A percentile compares a stretch with the other conserved stretches of the same genome.
phyloP scores from a whole-genome alignment of 37 sponge, comb jelly and placozoan species.

The Beroe ovata region DNA sequence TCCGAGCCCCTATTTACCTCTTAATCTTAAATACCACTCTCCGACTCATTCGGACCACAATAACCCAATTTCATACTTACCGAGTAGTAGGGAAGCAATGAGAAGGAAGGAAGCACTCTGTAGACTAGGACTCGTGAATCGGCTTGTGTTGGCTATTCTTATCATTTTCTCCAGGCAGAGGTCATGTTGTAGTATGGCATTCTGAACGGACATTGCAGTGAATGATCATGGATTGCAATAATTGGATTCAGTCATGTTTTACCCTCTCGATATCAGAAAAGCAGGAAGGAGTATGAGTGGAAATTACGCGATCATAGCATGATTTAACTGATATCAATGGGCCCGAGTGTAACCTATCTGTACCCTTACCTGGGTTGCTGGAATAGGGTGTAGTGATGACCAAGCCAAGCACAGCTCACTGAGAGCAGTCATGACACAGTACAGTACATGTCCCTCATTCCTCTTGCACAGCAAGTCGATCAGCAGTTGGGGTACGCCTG shows the following conservation, averaged over 20 bases:
- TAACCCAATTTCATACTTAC: constrained; percentile 4
- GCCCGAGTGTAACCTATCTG: background rate
- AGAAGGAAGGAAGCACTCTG: constrained; percentile 57
- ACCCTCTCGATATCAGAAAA: too few species aligned
- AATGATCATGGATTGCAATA: too few species aligned
- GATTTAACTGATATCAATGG: too few species aligned
- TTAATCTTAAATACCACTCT: too few species aligned
- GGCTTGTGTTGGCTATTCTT: constrained; percentile 11
- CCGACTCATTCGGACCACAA: background rate
- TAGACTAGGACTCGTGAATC: constrained; percentile 1
- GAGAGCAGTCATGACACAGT: constrained; percentile 49
- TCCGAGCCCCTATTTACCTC: too few species aligned
- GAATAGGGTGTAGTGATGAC: constrained; percentile 41
- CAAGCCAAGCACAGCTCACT: background rate
- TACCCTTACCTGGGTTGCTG: constrained; percentile 13
- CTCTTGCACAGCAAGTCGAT: background rate
- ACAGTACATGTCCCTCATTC: constrained; percentile 15
- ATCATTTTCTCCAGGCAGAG: background rate
- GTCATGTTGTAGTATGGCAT: constrained; percentile 14
- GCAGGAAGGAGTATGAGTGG: too few species aligned
- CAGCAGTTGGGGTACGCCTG: background rate
- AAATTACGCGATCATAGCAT: too few species aligned
- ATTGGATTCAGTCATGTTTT: too few species aligned
- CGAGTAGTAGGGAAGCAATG: constrained; percentile 20
- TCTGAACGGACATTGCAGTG: constrained; percentile 6